Base-by-base conservation (phyloP, 2,797 vertebrate species). In the Sebastes diploproa region DNA sequence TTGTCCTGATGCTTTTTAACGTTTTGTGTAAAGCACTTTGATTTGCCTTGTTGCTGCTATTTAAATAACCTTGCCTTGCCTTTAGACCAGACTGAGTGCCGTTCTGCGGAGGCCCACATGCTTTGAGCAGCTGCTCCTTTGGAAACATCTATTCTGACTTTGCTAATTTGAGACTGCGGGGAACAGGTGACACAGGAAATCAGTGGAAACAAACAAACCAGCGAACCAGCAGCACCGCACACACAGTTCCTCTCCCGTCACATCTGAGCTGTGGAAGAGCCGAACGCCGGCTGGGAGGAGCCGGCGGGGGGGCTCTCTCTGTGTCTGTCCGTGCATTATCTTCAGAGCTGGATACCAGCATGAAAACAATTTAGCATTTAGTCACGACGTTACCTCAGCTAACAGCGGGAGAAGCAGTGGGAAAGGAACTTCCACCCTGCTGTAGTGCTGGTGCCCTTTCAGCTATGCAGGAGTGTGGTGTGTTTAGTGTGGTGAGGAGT, bases 311-410 rank as follows among this genome's bases (percentile, higher is more conserved):
- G 27, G 65, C 22, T 50, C 61, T 13, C 32, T 20, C 27, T 34
- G 70, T 36, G 61, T 65, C 52, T 23, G 73, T 72, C 63, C 46
- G 23, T 46, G 77, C 36, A 6, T 73, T 67, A 76, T 72, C 78
- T 73, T 78, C 82, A 81, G 80, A 89, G 82, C 68, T 63, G 82
- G 75, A 59, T 11, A n/a, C 78, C 78, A 36, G 30, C 65, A 73
- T 81, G 86, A 82, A 88, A 88, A 88, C 87, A 81, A 70, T 38
- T 63, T 23, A 80, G 78, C 71, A 3, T 67, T 82, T 60, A 78
- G 82, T 73, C 73, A 18, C 20, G 56, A 65, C 60, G 12, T 55
- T 16, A 14, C 72, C 62, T 58, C 75, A 18, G 46, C 75, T 62
- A 54, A 75, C 78, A 78, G 72, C 2, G 29, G 61, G 77, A 13